A percentile compares a stretch with the other conserved stretches of the same genome.
Evolutionary conservation across 2,797 vertebrate genomes (phyloP).

Genomic region (Clarias platycephalus): DNA sequence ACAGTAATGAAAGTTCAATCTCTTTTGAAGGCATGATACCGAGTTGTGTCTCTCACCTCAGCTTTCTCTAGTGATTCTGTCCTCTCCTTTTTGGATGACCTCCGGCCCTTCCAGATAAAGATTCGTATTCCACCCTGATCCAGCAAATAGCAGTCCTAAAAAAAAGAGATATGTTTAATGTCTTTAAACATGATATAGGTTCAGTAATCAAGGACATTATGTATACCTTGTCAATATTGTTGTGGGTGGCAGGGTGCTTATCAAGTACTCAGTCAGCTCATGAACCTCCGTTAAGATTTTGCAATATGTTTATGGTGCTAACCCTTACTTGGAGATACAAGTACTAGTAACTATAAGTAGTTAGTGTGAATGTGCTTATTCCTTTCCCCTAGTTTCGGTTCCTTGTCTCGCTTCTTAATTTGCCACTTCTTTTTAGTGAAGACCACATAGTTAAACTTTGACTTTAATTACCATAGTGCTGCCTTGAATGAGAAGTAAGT

Average conservation of each 20-base stretch:
- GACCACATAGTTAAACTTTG: not conserved
- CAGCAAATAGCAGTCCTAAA: conserved; percentile 84
- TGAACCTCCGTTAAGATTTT: not conserved
- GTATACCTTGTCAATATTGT: not conserved
- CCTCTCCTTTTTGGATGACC: conserved; percentile 63
- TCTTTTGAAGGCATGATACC: not conserved
- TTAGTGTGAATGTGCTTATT: not conserved
- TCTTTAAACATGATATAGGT: not conserved
- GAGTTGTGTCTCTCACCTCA: conserved; percentile 65
- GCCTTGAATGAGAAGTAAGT: conserved; percentile 23
- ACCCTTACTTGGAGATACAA: not conserved
- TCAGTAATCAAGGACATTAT: not conserved
- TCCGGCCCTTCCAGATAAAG: conserved; percentile 80
- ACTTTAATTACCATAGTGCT: not conserved
- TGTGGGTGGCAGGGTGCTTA: not conserved
- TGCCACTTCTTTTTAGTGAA: not conserved
- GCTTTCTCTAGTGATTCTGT: conserved; percentile 75
- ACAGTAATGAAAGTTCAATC: not conserved
- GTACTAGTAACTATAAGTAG: not conserved
- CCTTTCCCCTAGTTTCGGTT: not conserved
- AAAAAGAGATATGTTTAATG: conserved; percentile 16
- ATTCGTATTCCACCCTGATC: conserved; percentile 82
- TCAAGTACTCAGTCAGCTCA: not conserved
- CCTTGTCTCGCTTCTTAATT: conserved; percentile 18
- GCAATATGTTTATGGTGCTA: not conserved